These are phyloP conservation scores for Morus bassanus DNA, from an alignment of 2,797 vertebrate species.

Conservation along the genomic window DNA sequence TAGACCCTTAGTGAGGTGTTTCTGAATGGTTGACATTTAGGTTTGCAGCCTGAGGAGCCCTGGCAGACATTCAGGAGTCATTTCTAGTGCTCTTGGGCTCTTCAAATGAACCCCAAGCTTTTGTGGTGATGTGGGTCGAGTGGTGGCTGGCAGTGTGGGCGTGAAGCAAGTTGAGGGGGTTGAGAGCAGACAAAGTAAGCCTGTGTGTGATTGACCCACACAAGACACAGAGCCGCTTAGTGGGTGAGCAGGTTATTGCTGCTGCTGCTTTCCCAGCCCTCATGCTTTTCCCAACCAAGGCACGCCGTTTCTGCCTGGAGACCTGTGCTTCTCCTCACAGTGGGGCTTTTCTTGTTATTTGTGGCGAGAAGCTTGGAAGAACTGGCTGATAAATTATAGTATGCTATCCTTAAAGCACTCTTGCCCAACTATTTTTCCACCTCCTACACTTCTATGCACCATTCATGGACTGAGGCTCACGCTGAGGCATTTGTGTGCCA, in stretches of 20 bases:
- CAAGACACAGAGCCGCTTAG: not conserved
- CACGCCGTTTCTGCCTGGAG: not conserved
- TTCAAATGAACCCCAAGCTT: not conserved
- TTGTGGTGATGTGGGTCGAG: accelerated
- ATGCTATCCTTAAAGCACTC: not conserved
- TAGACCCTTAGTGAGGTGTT: not conserved
- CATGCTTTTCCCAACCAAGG: not conserved
- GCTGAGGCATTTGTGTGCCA: not conserved
- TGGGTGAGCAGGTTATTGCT: not conserved
- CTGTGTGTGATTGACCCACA: not conserved
- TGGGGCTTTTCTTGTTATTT: not conserved
- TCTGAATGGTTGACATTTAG: not conserved
- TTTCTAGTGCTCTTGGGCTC: not conserved
- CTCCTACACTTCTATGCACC: not conserved
- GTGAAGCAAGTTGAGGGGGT: not conserved
- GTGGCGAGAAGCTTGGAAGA: not conserved
- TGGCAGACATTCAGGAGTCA: not conserved
- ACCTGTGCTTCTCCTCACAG: not conserved
- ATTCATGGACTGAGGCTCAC: not conserved
- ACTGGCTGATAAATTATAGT: not conserved
- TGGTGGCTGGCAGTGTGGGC: not conserved
- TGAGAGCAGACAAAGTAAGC: not conserved
- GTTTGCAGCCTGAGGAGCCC: not conserved
- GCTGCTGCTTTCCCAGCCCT: not conserved
- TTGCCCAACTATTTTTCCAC: not conserved